A percentile compares a stretch with the other conserved stretches of the same genome.
Conservation (phyloP, 2,797 vertebrate species). For the Erethizon dorsatum region DNA sequence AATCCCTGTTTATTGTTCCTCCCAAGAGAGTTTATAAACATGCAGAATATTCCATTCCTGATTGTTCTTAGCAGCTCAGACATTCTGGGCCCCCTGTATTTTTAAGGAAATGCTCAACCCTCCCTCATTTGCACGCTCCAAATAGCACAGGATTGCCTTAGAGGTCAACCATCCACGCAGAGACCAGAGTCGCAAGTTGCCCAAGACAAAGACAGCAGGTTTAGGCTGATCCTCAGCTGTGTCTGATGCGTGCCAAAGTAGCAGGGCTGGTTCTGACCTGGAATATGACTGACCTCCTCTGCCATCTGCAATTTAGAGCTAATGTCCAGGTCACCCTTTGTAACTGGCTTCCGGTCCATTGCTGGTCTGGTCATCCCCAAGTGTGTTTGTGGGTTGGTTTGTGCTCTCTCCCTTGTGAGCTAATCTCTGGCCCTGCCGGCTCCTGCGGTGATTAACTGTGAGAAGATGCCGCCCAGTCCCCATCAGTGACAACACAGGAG, state of each 20-base stretch:
- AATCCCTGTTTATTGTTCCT: background rate
- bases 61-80: background rate
- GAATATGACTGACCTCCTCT: background rate
- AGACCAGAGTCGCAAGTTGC: background rate
- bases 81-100: background rate
- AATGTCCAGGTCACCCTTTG: conserved; percentile 19
- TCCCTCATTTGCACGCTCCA: background rate
- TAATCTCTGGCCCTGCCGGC: background rate
- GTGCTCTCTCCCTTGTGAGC: background rate
- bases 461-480: background rate
- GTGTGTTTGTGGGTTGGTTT: background rate
- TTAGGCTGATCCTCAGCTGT: background rate
- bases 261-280: conserved; percentile 8
- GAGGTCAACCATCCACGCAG: background rate
- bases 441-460: background rate
- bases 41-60: background rate
- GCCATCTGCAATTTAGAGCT: background rate
- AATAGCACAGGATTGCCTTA: background rate
- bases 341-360: background rate
- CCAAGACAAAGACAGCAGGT: conserved; percentile 2
- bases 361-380: background rate
- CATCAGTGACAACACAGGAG: background rate
- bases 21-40: background rate
- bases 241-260: background rate
- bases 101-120: conserved; percentile 22